These are phyloP conservation scores for Ditula angustiorana DNA, from an alignment of 2,888 invertebrate species.

Conservation along the genomic window DNA sequence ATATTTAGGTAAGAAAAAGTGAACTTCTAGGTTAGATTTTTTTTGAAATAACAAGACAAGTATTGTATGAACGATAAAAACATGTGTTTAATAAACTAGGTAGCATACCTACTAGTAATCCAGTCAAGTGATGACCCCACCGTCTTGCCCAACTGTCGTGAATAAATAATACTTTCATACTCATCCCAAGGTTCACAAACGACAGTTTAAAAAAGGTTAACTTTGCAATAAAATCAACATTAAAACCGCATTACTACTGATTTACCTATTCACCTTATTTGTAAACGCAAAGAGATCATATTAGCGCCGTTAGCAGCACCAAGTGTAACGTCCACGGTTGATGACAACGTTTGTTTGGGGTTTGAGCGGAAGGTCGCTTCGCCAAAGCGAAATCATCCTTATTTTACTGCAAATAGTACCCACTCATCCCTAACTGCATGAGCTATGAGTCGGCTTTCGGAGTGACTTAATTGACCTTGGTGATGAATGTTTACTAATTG, in stretches of 20 bases:
- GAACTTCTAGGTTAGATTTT: too few species aligned
- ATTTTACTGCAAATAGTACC: too few species aligned
- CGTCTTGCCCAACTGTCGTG: conserved; percentile 24
- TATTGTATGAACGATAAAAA: too few species aligned
- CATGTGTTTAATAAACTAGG: too few species aligned
- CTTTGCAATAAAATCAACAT: conserved; percentile 15
- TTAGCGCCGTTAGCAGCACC: neutral
- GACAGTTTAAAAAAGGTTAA: conserved; percentile 28
- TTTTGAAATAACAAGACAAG: too few species aligned
- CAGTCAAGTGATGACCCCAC: conserved; percentile 14
- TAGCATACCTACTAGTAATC: neutral
- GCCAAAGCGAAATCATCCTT: too few species aligned
- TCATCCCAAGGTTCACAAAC: conserved; percentile 29
- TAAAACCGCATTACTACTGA: neutral
- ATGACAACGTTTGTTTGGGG: neutral
- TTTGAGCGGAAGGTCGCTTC: too few species aligned
- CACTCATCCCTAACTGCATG: too few species aligned
- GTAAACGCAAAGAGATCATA: neutral
- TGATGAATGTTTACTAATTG: neutral
- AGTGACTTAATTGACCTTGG: neutral
- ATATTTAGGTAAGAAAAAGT: too few species aligned
- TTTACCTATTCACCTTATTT: neutral
- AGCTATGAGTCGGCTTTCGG: neutral
- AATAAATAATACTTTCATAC: conserved; percentile 38
- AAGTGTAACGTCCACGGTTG: neutral